phyloP scores from a whole-genome alignment of 2,797 vertebrate genomes.

The Pseudomugil gertrudae region DNA sequence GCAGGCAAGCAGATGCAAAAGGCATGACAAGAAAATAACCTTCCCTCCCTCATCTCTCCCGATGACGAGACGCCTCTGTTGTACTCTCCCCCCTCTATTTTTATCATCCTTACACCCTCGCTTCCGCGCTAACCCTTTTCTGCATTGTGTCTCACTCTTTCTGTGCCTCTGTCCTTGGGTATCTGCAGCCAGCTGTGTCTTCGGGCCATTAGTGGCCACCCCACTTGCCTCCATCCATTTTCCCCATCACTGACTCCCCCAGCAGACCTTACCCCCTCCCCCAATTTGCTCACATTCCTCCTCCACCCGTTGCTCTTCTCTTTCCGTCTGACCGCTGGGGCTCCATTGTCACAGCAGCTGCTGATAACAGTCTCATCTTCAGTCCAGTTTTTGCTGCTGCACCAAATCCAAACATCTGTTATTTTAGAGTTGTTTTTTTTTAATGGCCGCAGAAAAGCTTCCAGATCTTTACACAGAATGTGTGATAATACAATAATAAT shows the following conservation, averaged over 20 bases:
- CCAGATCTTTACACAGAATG: neutral
- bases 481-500: conserved; percentile 6
- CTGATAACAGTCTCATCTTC: conserved; percentile 59
- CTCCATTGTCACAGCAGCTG: conserved; percentile 70
- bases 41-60: conserved; percentile 49
- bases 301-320: conserved; percentile 45
- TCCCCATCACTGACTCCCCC: conserved; percentile 79
- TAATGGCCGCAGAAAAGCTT: neutral
- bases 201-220: conserved; percentile 73
- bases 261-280: conserved; percentile 68
- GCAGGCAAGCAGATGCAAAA: conserved; percentile 59
- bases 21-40: conserved; percentile 72
- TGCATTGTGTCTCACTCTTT: conserved; percentile 58
- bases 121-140: conserved; percentile 26
- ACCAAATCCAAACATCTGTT: conserved; percentile 55
- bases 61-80: conserved; percentile 58
- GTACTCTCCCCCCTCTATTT: conserved; percentile 58
- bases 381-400: conserved; percentile 61
- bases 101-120: conserved; percentile 58
- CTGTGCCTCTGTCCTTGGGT: conserved; percentile 78
- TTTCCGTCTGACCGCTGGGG: conserved; percentile 71
- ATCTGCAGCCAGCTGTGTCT: conserved; percentile 84
- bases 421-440: neutral
- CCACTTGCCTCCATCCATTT: conserved; percentile 73
- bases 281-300: conserved; percentile 29